Evolutionary conservation across 2,888 invertebrate genomes (phyloP).

Genomic region (Acanthacorydalis orientalis): DNA sequence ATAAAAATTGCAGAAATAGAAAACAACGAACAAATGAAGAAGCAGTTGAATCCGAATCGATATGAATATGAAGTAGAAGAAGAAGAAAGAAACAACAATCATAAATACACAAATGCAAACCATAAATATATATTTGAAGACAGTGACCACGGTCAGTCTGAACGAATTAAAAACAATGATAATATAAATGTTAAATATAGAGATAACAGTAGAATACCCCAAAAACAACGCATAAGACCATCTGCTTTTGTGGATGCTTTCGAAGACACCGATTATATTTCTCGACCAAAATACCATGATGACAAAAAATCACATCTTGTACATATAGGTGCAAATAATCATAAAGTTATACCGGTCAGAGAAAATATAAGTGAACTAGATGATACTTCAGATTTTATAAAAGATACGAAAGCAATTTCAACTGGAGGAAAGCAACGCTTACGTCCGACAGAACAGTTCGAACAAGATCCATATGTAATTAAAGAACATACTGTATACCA

Average conservation of each 20-base stretch:
- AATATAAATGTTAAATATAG: neutral
- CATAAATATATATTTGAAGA: too few species aligned
- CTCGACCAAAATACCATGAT: neutral
- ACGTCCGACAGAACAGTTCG: neutral
- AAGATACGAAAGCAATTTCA: neutral
- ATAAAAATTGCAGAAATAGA: constrained; percentile 13
- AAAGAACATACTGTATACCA: neutral
- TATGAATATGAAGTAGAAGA: too few species aligned
- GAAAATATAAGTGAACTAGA: constrained; percentile 9
- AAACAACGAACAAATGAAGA: neutral
- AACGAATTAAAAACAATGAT: too few species aligned
- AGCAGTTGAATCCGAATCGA: too few species aligned
- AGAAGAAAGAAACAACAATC: too few species aligned
- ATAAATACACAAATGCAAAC: too few species aligned
- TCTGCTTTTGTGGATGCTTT: constrained; percentile 1
- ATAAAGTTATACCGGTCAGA: constrained; percentile 5
- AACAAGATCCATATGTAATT: neutral
- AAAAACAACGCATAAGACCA: constrained; percentile 3
- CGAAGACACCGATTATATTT: constrained; percentile 1
- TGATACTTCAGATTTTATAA: neutral
- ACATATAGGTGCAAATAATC: neutral
- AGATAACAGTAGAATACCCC: neutral
- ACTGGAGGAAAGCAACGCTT: neutral
- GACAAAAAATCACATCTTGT: neutral
- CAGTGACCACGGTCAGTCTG: too few species aligned